Base-by-base conservation (phyloP, 2,797 vertebrate genomes). In the Sebastes variabilis region DNA sequence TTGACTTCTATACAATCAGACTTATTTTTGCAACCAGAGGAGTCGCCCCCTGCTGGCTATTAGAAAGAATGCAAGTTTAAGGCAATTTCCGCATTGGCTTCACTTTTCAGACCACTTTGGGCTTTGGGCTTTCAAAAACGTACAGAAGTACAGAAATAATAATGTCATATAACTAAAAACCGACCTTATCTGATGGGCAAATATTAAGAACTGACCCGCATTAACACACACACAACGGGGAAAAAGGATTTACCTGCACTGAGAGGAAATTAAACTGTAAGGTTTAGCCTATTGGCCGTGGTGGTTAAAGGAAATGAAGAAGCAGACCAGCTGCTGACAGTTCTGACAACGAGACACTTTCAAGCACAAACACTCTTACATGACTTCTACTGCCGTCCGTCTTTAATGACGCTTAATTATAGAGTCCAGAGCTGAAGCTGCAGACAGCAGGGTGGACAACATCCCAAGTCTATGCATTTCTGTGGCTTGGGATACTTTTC, bases 341-440 rank as follows among this genome's bases (percentile, higher is more conserved):
- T 78, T 81, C 77, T 78, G 83, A 91, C 86, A 74, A 60, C n/a
- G 73, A 72, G 34, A 69, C 82, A 42, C 72, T 72, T 38, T 84
- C n/a, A 1, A 66, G 75, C 73, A 69, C 85, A 82, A 81, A 88
- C 75, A 52, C 75, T 36, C 62, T 6, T 11, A 66, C 70, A 42
- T 8, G 54, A 72, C 72, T 81, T 73, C 66, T 61, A 72, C 38
- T 70, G 42, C 70, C 36, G 49, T 70, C 64, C 67, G 64, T 79
- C 75, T 86, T 74, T 83, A 91, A 86, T 72, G 83, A 87, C 61
- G 82, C 61, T 69, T 87, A 87, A 91, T 92, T 87, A 86, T 46
- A 79, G 68, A 83, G 84, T 80, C 54, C 20, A 49, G 67, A 20
- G 65, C 76, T 66, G 67, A 52, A 54, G 79, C 81, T 74, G 82